Evolutionary conservation across 2,113 vertebrate genomes (phyloP).

Genomic region (Platichthys flesus): DNA sequence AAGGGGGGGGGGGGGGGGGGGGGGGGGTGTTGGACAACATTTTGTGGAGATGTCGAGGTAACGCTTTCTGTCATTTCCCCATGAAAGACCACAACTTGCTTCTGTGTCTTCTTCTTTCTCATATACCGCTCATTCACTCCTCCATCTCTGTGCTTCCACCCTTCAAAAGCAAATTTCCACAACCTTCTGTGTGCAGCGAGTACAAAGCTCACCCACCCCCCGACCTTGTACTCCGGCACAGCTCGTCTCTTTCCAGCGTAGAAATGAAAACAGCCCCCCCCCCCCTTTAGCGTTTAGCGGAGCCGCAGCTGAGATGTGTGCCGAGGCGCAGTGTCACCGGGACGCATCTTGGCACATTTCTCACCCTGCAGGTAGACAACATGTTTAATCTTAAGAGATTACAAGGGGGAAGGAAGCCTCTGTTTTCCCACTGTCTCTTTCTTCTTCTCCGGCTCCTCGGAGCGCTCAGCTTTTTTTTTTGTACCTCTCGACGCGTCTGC

Average conservation of each 20-base stretch:
- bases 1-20: neutral
- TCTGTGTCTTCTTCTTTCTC: conserved; percentile 51
- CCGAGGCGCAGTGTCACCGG: conserved; percentile 51
- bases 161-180: conserved; percentile 46
- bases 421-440: conserved; percentile 43
- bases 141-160: conserved; percentile 44
- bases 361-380: conserved; percentile 68
- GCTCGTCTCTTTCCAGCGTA: conserved; percentile 23
- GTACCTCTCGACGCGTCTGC: conserved; percentile 50
- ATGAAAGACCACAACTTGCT: conserved; percentile 63
- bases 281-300: conserved; percentile 58
- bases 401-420: conserved; percentile 46
- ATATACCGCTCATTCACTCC: conserved; percentile 41
- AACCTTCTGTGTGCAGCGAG: conserved; percentile 34
- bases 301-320: conserved; percentile 51
- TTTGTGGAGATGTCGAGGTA: conserved; percentile 11
- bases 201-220: conserved; percentile 39
- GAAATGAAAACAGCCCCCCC: conserved; percentile 9
- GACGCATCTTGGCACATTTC: conserved; percentile 58
- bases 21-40: conserved; percentile 1
- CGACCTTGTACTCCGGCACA: conserved; percentile 49
- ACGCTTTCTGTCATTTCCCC: conserved; percentile 40
- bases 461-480: conserved; percentile 26
- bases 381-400: conserved; percentile 77
- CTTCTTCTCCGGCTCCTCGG: conserved; percentile 38